Evolutionary conservation across 2,888 invertebrate species (phyloP).

Genomic region (Dynastes grantii): DNA sequence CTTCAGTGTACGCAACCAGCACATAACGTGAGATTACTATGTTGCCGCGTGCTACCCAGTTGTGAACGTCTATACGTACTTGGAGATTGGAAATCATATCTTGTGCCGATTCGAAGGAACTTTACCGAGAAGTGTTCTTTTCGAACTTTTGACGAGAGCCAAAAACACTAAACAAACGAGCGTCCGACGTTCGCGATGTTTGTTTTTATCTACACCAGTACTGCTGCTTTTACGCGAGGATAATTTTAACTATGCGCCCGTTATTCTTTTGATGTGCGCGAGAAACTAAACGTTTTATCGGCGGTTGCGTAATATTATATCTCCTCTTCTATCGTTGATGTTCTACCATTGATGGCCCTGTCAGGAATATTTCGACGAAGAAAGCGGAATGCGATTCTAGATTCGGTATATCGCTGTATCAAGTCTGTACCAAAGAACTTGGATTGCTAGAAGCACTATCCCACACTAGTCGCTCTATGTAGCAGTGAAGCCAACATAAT

Average conservation of each 20-base stretch:
- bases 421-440: no score
- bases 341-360: slow-evolving; percentile 56
- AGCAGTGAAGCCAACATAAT: no score
- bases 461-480: no score
- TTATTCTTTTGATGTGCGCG: slow-evolving; percentile 4
- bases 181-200: slow-evolving; percentile 24
- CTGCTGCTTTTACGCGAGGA: slow-evolving; percentile 14
- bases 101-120: slow-evolving; percentile 1
- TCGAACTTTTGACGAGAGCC: not conserved
- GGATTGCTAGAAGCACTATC: no score
- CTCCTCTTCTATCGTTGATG: not conserved
- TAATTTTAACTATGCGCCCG: slow-evolving; percentile 29
- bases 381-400: slow-evolving; percentile 60
- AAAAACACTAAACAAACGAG: slow-evolving; percentile 6
- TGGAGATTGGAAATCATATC: not conserved
- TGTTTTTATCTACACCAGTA: slow-evolving; percentile 20
- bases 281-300: not conserved
- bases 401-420: slow-evolving; percentile 42
- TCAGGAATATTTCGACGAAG: slow-evolving; percentile 65
- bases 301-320: not conserved
- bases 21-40: not conserved
- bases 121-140: not conserved
- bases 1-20: no score
- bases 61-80: not conserved
- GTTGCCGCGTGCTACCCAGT: not conserved